phyloP scores from a whole-genome alignment of 2,797 vertebrate species.

The Cephalopachus bancanus region DNA sequence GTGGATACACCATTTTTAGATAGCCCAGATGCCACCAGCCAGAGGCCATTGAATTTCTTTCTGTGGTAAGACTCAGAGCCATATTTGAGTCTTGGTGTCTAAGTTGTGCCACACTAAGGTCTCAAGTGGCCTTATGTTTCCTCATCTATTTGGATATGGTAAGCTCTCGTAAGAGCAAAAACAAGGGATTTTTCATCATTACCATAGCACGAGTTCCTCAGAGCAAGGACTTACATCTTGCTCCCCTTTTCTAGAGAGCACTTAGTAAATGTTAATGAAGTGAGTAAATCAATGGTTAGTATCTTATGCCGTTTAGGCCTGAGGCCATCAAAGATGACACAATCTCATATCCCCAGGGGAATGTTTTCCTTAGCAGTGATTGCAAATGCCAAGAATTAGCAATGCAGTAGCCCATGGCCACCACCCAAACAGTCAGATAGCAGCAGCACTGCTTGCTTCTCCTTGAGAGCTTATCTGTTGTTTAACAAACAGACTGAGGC shows the following conservation, averaged over 20 bases:
- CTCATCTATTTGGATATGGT: background rate
- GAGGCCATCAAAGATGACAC: background rate
- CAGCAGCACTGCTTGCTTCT: conserved; percentile 19
- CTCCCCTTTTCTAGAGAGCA: background rate
- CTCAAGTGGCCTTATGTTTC: background rate
- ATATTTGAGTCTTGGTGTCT: background rate
- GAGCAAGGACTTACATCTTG: background rate
- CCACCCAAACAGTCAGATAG: conserved; percentile 82
- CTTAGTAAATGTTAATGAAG: conserved; percentile 29
- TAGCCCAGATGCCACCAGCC: background rate
- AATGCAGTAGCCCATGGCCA: conserved; percentile 3
- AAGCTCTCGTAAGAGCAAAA: background rate
- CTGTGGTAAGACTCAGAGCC: background rate
- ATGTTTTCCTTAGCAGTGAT: conserved; percentile 72
- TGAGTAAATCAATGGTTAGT: background rate
- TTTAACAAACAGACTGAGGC: conserved; percentile 78
- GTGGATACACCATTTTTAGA: background rate
- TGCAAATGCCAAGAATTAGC: conserved; percentile 49
- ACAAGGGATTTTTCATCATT: no score
- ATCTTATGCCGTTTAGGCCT: background rate
- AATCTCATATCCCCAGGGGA: background rate
- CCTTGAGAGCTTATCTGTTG: conserved; percentile 76
- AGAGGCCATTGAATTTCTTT: background rate
- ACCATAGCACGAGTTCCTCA: background rate
- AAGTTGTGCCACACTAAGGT: background rate